Evolutionary conservation across 1,140 invertebrate species (phyloP).

Genomic region (Mactra quadrangularis): DNA sequence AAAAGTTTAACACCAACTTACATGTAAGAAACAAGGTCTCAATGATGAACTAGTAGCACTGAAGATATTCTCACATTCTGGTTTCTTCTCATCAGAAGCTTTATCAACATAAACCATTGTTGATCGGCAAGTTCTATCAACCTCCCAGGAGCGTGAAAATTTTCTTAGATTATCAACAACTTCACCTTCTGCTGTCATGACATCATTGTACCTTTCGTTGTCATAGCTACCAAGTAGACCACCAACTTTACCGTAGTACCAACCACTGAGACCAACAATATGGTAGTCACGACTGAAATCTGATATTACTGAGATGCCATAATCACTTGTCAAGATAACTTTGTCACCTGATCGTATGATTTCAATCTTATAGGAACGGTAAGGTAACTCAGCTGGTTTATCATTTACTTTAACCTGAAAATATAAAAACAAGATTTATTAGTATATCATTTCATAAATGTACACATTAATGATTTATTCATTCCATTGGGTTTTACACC

Average conservation of each 20-base stretch:
- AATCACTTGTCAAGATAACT: constrained; percentile 80
- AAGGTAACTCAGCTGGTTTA: constrained; percentile 83
- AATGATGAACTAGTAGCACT: constrained; percentile 87
- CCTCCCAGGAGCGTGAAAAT: constrained; percentile 72
- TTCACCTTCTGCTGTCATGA: constrained; percentile 85
- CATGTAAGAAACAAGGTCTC: constrained; percentile 84
- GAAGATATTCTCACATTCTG: constrained; percentile 89
- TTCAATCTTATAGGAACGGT: constrained; percentile 87
- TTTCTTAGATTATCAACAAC: constrained; percentile 79
- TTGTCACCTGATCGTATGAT: constrained; percentile 77
- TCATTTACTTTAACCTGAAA: constrained; percentile 84
- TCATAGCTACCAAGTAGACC: constrained; percentile 95
- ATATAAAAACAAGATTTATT: too few species aligned
- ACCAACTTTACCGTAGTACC: constrained; percentile 90
- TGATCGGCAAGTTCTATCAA: constrained; percentile 63
- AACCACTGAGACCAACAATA: constrained; percentile 83
- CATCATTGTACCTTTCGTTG: constrained; percentile 94
- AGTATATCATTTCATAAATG: too few species aligned
- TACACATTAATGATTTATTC: too few species aligned
- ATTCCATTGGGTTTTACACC: too few species aligned
- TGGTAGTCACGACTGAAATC: constrained; percentile 77
- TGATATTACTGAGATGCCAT: constrained; percentile 80
- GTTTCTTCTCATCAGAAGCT: constrained; percentile 48
- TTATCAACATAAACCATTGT: constrained; percentile 64
- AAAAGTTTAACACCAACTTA: too few species aligned